Evolutionary conservation across 2,888 invertebrate genomes (phyloP).

Genomic region (Ichneumon xanthorius): DNA sequence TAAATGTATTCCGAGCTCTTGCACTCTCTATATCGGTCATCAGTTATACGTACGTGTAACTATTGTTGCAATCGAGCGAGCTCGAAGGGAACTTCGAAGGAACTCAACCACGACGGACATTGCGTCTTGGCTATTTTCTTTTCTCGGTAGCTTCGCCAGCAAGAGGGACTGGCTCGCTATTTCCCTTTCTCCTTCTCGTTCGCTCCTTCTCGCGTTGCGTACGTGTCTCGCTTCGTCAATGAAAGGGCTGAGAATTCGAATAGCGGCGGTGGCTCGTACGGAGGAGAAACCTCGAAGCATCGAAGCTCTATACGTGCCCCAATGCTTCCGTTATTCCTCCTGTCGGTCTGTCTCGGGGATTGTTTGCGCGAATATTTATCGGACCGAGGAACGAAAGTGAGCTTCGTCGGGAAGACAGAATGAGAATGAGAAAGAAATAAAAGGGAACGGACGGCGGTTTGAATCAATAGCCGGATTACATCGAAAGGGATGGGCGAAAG

Average conservation of each 20-base stretch:
- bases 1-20: slow-evolving; percentile 17
- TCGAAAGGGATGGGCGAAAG: not conserved
- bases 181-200: slow-evolving; percentile 4
- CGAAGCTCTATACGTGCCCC: slow-evolving; percentile 27
- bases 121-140: slow-evolving; percentile 16
- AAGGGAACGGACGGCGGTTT: not conserved
- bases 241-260: slow-evolving; percentile 42
- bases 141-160: not conserved
- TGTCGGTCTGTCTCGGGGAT: slow-evolving; percentile 29
- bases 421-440: not conserved
- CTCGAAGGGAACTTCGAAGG: slow-evolving; percentile 1
- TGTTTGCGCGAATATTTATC: slow-evolving; percentile 49
- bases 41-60: slow-evolving; percentile 7
- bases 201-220: slow-evolving; percentile 45
- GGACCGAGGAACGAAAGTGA: slow-evolving; percentile 8
- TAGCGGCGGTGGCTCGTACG: slow-evolving; percentile 9
- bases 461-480: slow-evolving; percentile 30
- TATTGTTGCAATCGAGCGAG: slow-evolving; percentile 54
- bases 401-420: slow-evolving; percentile 12
- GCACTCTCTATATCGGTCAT: not conserved
- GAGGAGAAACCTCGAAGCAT: not conserved
- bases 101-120: slow-evolving; percentile 19
- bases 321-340: slow-evolving; percentile 27
- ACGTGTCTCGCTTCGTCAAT: slow-evolving; percentile 58
- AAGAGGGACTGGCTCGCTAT: not conserved